A percentile compares a stretch with the other conserved stretches of the same genome.
These are phyloP conservation scores for Caenorhabditis sulstoni DNA, from an alignment of 2,888 invertebrate species.

Conservation along the genomic window DNA sequence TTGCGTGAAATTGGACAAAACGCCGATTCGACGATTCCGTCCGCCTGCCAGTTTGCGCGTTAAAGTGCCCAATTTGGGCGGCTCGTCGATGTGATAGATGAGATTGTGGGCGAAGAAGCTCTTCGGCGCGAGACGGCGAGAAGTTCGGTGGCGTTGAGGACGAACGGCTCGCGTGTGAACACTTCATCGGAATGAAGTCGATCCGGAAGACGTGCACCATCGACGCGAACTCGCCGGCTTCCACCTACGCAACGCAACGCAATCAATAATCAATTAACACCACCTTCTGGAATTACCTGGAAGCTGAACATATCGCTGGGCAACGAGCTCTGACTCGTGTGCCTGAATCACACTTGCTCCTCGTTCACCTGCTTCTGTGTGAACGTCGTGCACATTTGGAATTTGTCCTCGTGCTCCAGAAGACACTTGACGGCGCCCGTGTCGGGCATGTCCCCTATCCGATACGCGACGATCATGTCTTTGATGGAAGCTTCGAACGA, in stretches of 20 bases:
- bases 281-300: no score
- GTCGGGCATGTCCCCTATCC: conserved; percentile 83
- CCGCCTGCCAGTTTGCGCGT: conserved; percentile 70
- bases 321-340: conserved; percentile 71
- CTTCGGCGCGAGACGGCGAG: conserved; percentile 73
- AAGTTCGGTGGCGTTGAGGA: conserved; percentile 78
- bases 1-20: conserved; percentile 80
- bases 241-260: no score
- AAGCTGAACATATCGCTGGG: conserved; percentile 78
- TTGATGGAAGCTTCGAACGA: conserved; percentile 84
- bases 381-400: conserved; percentile 63
- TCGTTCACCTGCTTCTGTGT: conserved; percentile 64
- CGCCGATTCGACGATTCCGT: conserved; percentile 78
- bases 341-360: conserved; percentile 75
- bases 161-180: conserved; percentile 77
- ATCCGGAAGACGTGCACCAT: conserved; percentile 77
- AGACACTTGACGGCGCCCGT: conserved; percentile 85
- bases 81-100: conserved; percentile 77
- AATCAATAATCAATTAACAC: no score
- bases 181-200: conserved; percentile 78
- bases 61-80: conserved; percentile 79
- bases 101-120: conserved; percentile 66
- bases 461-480: conserved; percentile 81
- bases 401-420: conserved; percentile 51
- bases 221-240: conserved; percentile 73